A percentile compares a stretch with the other conserved stretches of the same genome.
phyloP scores from a whole-genome alignment of 1,140 invertebrate genomes.

The Archegozetes longisetosus region DNA sequence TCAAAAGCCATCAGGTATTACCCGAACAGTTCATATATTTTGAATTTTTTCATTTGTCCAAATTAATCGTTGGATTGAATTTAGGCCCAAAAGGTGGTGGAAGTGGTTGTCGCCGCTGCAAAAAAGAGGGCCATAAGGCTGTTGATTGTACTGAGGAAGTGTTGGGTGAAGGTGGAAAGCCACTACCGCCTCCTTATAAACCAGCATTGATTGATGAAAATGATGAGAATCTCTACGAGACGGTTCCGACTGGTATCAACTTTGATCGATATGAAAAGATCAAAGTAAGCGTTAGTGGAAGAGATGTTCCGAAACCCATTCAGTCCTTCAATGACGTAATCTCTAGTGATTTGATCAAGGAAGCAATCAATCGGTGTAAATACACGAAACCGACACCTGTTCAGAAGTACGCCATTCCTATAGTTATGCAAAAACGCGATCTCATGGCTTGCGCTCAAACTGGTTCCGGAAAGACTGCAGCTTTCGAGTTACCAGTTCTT shows the following conservation, averaged over 20 bases:
- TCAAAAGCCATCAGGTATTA: no score
- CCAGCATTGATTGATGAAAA: slow-evolving; percentile 55
- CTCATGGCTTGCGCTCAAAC: slow-evolving; percentile 96
- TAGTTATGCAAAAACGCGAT: slow-evolving; percentile 58
- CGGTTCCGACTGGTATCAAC: slow-evolving; percentile 63
- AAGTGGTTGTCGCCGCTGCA: slow-evolving; percentile 26
- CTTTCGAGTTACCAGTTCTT: slow-evolving; percentile 80
- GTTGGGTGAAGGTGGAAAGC: slow-evolving; percentile 16
- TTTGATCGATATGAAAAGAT: slow-evolving; percentile 74
- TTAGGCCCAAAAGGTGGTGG: background rate
- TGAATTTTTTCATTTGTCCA: no score
- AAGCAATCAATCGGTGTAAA: slow-evolving; percentile 60
- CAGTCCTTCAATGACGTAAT: slow-evolving; percentile 49
- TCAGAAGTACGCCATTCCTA: slow-evolving; percentile 75
- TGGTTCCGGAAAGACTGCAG: slow-evolving; percentile 91
- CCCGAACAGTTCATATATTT: no score
- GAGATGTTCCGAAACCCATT: slow-evolving; percentile 45
- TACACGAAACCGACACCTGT: slow-evolving; percentile 82
- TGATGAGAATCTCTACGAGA: slow-evolving; percentile 49
- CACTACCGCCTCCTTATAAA: slow-evolving; percentile 40
- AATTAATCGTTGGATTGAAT: background rate
- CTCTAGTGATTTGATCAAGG: slow-evolving; percentile 40
- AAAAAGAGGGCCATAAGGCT: slow-evolving; percentile 26
- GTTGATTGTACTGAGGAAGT: slow-evolving; percentile 24
- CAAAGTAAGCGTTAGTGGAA: slow-evolving; percentile 56